Base-by-base conservation (phyloP, 2,113 vertebrate genomes). In the Sylvicapra grimmia region DNA sequence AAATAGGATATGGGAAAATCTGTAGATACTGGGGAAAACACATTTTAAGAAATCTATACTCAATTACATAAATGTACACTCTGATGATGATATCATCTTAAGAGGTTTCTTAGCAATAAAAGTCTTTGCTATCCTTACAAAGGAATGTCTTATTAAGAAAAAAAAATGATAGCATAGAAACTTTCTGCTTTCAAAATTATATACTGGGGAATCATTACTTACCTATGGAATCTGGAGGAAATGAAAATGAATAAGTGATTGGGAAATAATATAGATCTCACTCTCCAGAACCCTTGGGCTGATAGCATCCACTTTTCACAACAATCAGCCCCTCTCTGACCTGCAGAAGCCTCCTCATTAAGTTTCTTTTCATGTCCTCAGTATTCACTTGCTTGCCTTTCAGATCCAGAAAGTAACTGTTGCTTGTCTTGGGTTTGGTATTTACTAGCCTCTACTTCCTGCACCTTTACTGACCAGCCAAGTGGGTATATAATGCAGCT, bases 1-100 rank as follows among this genome's bases (percentile, higher is more conserved):
- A 99, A 25, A 99, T 7, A 99, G 4, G 58, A 99, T 97, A 94
- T 99, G 98, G 16, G 99, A 98, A 96, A 99, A 98, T n/a, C 99
- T 99, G 97, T 29, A 86, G 33, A 97, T 4, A 33, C 93, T 15
- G 2, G 10, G 75, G 84, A 96, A 96, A 83, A 84, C 19, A 16
- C 8, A 61, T 31, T 36, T 85, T 49, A 82, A 97, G 59, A 72
- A 95, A 91, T 27, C 19, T 68, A 14, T 47, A 33, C 21, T 4
- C 16, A 6, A 6, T 21, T 59, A 49, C 7, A 19, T 79, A 59
- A 25, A 9, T 23, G 21, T 36, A 54, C 6, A 29, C 23, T 40
- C 8, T 75, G 82, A 10, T 18, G 47, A n/a, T 61, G 5, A 51
- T 44, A 40, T 13, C 18, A 6, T 27, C 58, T 58, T 53, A 54